These are phyloP conservation scores for Elaphurus davidianus DNA, from an alignment of 2,113 vertebrate species.

Conservation along the genomic window DNA sequence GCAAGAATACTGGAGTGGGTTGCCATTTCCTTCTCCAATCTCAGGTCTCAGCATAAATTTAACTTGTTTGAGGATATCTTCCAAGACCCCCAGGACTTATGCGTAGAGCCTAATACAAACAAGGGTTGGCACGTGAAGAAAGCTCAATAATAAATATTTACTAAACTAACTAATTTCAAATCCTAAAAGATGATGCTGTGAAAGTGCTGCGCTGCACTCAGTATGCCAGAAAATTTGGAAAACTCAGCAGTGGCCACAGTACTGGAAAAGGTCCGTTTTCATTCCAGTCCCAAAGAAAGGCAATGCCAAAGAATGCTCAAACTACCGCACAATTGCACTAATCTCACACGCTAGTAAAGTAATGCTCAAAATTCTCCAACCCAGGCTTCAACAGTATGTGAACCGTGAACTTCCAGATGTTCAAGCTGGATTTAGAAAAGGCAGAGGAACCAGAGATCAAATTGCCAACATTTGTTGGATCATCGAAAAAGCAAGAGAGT, in stretches of 20 bases:
- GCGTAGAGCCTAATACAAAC: not conserved
- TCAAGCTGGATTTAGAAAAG: not conserved
- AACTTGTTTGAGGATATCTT: not conserved
- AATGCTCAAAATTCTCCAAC: not conserved
- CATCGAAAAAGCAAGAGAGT: not conserved
- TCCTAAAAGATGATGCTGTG: not conserved
- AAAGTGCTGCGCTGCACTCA: not conserved
- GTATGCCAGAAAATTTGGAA: not conserved
- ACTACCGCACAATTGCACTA: not conserved
- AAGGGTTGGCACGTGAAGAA: not conserved
- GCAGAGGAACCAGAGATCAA: not conserved
- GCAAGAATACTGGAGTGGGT: not conserved
- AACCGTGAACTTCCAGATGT: not conserved
- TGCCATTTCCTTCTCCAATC: not conserved
- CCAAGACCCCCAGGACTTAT: not conserved
- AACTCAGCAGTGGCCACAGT: not conserved
- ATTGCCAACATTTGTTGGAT: not conserved
- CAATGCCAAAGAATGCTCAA: not conserved
- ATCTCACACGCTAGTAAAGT: not conserved
- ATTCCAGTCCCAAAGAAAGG: not conserved
- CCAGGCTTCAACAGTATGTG: rapidly evolving
- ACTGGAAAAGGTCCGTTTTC: not conserved
- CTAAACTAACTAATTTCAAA: not conserved
- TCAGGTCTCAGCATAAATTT: not conserved
- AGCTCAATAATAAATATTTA: not conserved